A percentile compares a stretch with the other conserved stretches of the same genome.
Evolutionary conservation across 2,888 invertebrate species (phyloP).

Genomic region (Gibbula magus): DNA sequence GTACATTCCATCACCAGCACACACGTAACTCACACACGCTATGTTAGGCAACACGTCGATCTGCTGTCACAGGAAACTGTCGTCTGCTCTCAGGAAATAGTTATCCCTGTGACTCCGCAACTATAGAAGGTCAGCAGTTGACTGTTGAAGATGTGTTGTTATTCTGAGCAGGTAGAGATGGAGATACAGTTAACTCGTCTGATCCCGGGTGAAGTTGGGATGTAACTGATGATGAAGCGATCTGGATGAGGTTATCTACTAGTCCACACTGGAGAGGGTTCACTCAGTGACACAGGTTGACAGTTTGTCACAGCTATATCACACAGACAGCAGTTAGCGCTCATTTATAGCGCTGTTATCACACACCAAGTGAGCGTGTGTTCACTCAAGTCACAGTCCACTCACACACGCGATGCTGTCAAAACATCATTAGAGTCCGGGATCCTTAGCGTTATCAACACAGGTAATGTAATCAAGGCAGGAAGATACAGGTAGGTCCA

Average conservation of each 20-base stretch:
- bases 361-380: background rate
- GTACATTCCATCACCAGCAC: background rate
- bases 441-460: too few relatives aligned
- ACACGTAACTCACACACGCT: background rate
- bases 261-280: background rate
- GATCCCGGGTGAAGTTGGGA: background rate
- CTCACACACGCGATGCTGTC: background rate
- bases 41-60: background rate
- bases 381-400: background rate
- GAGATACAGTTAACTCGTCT: background rate
- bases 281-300: background rate
- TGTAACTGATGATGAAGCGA: background rate
- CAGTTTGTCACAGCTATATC: constrained; percentile 1
- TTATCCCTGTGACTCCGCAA: too few relatives aligned
- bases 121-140: too few relatives aligned
- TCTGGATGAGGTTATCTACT: background rate
- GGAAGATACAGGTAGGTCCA: background rate
- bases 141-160: too few relatives aligned
- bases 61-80: background rate
- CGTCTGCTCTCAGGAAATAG: background rate
- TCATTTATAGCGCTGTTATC: background rate
- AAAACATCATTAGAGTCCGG: background rate
- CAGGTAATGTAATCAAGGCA: too few relatives aligned
- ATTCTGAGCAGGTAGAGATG: too few relatives aligned
- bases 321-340: background rate